phyloP scores from a whole-genome alignment of 2,113 vertebrate genomes.

The Notothenia rossii region DNA sequence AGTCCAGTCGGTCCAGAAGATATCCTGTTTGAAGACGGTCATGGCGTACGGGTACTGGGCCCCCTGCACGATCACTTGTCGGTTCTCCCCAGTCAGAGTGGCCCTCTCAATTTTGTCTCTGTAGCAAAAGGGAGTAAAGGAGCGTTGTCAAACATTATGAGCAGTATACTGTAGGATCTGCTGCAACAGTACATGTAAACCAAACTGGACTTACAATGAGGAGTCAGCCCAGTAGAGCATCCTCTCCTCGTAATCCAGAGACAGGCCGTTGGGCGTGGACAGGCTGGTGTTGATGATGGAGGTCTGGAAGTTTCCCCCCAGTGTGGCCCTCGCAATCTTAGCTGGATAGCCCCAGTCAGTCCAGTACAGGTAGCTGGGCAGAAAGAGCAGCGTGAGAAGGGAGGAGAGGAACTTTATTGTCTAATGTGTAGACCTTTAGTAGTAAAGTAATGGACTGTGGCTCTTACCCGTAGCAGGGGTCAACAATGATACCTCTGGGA shows the following conservation, averaged over 20 bases:
- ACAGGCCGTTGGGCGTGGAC: constrained; percentile 74
- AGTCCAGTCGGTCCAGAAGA: constrained; percentile 94
- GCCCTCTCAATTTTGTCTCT: constrained; percentile 93
- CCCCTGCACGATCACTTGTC: constrained; percentile 88
- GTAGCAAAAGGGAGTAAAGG: background rate
- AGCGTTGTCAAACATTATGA: background rate
- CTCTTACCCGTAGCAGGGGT: constrained; percentile 93
- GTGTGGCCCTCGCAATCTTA: constrained; percentile 81
- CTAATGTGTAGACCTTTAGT: background rate
- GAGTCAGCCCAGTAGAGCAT: constrained; percentile 84
- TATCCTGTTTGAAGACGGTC: constrained; percentile 90
- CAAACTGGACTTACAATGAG: constrained; percentile 68
- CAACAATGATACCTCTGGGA: constrained; percentile 89
- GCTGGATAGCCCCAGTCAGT: constrained; percentile 82
- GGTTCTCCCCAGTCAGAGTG: constrained; percentile 85
- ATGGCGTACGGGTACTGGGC: constrained; percentile 87
- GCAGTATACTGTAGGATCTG: background rate
- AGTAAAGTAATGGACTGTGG: background rate
- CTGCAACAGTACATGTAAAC: background rate
- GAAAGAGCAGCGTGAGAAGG: background rate
- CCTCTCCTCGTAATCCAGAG: constrained; percentile 81
- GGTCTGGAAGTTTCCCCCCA: constrained; percentile 78
- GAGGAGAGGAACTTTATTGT: background rate
- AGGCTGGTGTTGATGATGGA: constrained; percentile 76
- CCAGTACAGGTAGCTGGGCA: constrained; percentile 82